Conservation (phyloP, 2,888 invertebrate genomes). For the Clusia tigrina region DNA sequence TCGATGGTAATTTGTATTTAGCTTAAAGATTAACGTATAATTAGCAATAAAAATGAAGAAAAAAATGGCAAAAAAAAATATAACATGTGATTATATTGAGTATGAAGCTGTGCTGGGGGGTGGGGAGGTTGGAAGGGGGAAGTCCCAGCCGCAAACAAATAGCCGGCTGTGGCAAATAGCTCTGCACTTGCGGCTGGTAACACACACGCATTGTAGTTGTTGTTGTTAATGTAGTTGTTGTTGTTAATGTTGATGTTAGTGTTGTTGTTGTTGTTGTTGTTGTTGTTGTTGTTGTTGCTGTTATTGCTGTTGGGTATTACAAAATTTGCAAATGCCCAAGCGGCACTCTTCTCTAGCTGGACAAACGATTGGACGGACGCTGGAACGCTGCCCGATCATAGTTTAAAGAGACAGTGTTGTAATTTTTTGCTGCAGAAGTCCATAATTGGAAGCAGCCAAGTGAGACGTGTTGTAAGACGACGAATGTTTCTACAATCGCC, state of each 20-base stretch:
- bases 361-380: background rate
- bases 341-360: background rate
- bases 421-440: constrained; percentile 23
- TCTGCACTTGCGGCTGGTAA: too few relatives aligned
- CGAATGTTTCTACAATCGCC: constrained; percentile 17
- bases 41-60: background rate
- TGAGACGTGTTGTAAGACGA: constrained; percentile 57
- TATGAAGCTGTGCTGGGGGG: background rate
- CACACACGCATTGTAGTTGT: constrained; percentile 37
- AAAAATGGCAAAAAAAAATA: background rate
- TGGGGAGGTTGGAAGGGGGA: background rate
- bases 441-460: constrained; percentile 58
- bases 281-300: too few relatives aligned
- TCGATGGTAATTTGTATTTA: background rate
- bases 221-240: too few relatives aligned
- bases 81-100: background rate
- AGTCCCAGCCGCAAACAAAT: background rate
- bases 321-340: background rate
- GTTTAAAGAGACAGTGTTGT: constrained; percentile 38
- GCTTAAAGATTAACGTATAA: background rate
- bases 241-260: too few relatives aligned
- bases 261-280: too few relatives aligned
- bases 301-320: too few relatives aligned
- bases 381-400: background rate
- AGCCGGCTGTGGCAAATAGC: too few relatives aligned